Evolutionary conservation across 2,797 vertebrate genomes (phyloP), one percentile per base, ranked within the genome.

Genomic region (Lacerta bilineata): DNA sequence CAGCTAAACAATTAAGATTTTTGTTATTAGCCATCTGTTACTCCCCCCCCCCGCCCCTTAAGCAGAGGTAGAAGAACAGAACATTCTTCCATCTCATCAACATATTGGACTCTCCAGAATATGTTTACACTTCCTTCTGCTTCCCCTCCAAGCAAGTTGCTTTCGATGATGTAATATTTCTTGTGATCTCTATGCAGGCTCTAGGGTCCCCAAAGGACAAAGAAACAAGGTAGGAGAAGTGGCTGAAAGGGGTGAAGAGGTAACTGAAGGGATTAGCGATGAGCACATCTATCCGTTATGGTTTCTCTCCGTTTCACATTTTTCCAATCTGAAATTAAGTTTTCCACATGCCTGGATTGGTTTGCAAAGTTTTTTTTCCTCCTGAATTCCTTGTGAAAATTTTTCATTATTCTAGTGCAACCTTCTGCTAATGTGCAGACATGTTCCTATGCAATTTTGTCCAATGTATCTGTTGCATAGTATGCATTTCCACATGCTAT

Each of bases 11-110:
- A 93, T 92, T 93, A 92, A 91, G 71, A 74, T 89, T 94, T 94
- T 86, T 85, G 25, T 33, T 89, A 92, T 92, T 95, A 95, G 88
- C 91, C 88, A 93, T 95, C 93, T 95, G 89, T 82, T 77, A 68
- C 18, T 6, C 8, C 90, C 68, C 33, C 33, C 33, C 33, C 33
- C 33, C 91, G 92, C 87, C 77, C 77, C 91, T 95, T 94, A 86
- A 80, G 84, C 83, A 85, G 86, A 95, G 93, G 91, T 74, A 95
- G 80, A 94, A 50, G 68, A 91, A 88, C 0, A 91, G 92, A 91
- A 95, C 39, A 33, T 78, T 94, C 89, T 89, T 55, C 50, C 50
- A 91, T 92, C 71, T 91, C 83, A 82, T 74, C 64, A 92, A 13
- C 41, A 23, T 36, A 18, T 91, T 86, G 93, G 92, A 95, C 74